Conservation (phyloP, 2,888 invertebrate genomes). For the Drosophila nr. perissopoda region DNA sequence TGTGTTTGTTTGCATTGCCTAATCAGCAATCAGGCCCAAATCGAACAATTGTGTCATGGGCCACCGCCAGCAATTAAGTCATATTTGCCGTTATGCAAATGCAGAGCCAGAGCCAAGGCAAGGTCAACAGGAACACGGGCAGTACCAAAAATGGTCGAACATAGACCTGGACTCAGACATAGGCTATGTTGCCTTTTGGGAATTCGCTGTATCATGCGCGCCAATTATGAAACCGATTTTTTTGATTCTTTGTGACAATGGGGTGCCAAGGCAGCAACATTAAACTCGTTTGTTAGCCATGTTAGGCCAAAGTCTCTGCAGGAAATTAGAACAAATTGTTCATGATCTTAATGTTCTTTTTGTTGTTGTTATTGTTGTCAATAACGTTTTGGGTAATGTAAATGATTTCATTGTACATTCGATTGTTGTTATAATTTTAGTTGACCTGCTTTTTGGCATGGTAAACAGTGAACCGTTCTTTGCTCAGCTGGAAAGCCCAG, state of each 20-base stretch:
- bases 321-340: constrained; percentile 77
- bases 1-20: constrained; percentile 54
- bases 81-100: constrained; percentile 75
- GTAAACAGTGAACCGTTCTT: constrained; percentile 24
- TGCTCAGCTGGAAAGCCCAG: constrained; percentile 46
- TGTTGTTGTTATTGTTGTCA: constrained; percentile 28
- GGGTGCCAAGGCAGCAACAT: constrained; percentile 33
- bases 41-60: constrained; percentile 63
- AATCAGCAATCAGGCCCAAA: constrained; percentile 74
- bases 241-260: constrained; percentile 32
- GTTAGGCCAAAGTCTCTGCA: constrained; percentile 26
- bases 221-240: constrained; percentile 54
- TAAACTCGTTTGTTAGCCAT: constrained; percentile 42
- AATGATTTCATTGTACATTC: constrained; percentile 43
- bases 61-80: constrained; percentile 71
- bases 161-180: constrained; percentile 22
- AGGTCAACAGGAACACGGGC: constrained; percentile 62
- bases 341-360: constrained; percentile 57
- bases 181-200: constrained; percentile 35
- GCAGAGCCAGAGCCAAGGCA: constrained; percentile 44
- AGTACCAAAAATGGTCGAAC: constrained; percentile 36
- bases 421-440: constrained; percentile 33
- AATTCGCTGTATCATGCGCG: constrained; percentile 74
- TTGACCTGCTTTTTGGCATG: constrained; percentile 52
- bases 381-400: constrained; percentile 34